phyloP scores from a whole-genome alignment of 2,113 vertebrate genomes.

The Lophochroa leadbeateri region DNA sequence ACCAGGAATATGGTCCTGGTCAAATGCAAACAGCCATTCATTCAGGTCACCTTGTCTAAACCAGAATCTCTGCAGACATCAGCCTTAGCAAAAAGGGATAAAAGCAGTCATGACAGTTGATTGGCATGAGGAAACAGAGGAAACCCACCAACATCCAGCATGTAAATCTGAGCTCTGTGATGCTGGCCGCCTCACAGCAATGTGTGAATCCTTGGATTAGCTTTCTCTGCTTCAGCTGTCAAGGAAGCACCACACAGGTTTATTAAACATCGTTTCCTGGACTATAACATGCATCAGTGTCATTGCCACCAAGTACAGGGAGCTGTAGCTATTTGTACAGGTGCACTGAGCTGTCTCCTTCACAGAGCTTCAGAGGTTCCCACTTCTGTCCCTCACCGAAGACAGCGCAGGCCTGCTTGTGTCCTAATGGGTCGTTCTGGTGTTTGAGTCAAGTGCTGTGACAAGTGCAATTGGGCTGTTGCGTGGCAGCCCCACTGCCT shows the following conservation, averaged over 20 bases:
- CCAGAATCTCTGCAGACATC: background rate
- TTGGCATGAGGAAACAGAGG: background rate
- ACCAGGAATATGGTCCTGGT: background rate
- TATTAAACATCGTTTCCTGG: background rate
- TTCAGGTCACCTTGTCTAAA: background rate
- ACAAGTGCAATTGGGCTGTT: background rate
- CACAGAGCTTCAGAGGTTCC: background rate
- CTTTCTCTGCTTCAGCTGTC: background rate
- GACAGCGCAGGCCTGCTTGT: background rate
- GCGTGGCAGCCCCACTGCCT: background rate
- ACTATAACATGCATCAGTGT: background rate
- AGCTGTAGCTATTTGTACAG: accelerated
- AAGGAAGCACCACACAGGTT: background rate
- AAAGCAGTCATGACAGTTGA: background rate
- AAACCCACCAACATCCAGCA: background rate
- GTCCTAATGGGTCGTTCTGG: background rate
- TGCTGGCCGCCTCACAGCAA: background rate
- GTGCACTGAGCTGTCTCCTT: background rate
- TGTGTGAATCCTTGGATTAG: background rate
- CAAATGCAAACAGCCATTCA: background rate
- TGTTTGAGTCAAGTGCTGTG: background rate
- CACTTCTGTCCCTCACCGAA: background rate
- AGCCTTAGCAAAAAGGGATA: background rate
- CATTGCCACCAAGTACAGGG: accelerated
- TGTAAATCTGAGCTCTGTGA: background rate